A percentile compares a stretch with the other conserved stretches of the same genome.
Conservation (phyloP, 2,888 invertebrate species). For the Coelogynopora nodosa region DNA sequence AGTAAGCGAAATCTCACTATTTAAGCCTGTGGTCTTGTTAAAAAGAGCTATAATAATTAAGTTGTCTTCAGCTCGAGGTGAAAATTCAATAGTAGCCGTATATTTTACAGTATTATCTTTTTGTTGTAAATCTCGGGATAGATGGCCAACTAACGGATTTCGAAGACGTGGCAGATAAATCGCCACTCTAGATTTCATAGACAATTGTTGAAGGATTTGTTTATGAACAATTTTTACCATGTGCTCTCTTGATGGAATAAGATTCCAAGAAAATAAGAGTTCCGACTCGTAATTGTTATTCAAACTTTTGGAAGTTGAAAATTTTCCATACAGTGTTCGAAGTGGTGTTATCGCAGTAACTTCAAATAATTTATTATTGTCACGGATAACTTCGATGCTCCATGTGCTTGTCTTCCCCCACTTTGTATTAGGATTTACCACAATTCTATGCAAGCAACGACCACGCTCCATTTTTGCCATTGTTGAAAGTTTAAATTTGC, state of each 20-base stretch:
- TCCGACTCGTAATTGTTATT: background rate
- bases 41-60: background rate
- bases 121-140: background rate
- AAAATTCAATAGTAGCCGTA: background rate
- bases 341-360: background rate
- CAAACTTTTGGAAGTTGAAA: no score
- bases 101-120: background rate
- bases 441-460: background rate
- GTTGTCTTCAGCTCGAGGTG: background rate
- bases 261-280: constrained; percentile 8
- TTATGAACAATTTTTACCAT: background rate
- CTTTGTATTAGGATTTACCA: background rate
- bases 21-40: background rate
- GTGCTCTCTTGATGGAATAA: background rate
- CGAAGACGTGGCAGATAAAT: background rate
- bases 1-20: background rate
- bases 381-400: background rate
- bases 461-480: background rate
- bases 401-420: background rate
- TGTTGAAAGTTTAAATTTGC: background rate
- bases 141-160: background rate
- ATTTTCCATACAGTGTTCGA: background rate
- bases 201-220: background rate
- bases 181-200: background rate
- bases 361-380: background rate